Percentiles rank a stretch among this genome's conserved stretches.
phyloP scores from a whole-genome alignment of 2,113 vertebrate species.

The Petromus typicus region DNA sequence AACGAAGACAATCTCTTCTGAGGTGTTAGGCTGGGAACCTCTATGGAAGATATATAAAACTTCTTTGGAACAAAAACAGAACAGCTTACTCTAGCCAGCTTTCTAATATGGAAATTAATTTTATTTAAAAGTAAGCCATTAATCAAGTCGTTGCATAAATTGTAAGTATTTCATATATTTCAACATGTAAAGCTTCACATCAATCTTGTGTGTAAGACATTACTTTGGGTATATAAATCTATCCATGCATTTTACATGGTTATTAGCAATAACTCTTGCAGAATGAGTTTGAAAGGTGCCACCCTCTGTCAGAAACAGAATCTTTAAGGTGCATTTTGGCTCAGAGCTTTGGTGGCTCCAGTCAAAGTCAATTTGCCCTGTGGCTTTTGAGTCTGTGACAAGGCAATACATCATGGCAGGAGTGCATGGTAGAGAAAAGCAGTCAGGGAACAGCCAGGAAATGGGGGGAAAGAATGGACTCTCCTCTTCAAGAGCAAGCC shows the following conservation, averaged over 20 bases:
- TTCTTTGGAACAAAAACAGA: conserved; percentile 15
- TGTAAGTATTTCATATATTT: background rate
- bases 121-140: background rate
- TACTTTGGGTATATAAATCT: background rate
- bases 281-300: background rate
- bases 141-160: background rate
- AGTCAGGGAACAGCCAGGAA: background rate
- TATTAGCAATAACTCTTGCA: background rate
- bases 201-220: background rate
- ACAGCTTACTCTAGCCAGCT: background rate
- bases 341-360: background rate
- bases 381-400: background rate
- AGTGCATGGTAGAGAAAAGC: rapidly evolving
- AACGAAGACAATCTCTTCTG: background rate
- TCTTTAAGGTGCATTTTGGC: background rate
- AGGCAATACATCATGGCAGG: background rate
- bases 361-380: background rate
- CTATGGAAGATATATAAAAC: background rate
- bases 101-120: conserved; percentile 23
- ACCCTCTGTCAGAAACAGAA: background rate
- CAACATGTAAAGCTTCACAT: background rate
- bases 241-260: background rate
- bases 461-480: background rate
- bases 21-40: background rate
- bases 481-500: background rate